Base-by-base conservation (phyloP, 35 echinoderm and acorn worm species). In the Heliocidaris tuberculata region DNA sequence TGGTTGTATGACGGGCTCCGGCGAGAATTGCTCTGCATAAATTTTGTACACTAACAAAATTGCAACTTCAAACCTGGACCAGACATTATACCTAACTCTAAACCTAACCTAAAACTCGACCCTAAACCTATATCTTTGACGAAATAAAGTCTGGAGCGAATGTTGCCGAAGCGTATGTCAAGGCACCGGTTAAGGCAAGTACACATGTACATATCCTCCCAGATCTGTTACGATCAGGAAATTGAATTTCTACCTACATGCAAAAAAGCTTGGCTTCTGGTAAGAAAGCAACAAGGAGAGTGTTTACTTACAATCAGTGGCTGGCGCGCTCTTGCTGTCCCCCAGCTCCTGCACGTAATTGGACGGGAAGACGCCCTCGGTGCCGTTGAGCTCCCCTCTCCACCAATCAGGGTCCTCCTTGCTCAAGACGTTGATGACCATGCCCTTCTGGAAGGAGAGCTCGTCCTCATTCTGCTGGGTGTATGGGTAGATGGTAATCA, bases 391-490 rank as follows among this genome's bases (percentile, higher is more conserved):
- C 86, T 99, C 98, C 32, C 98, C 98, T 48, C 96, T 96, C 98
- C 98, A 99, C 98, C 98, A 99, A 17, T 99, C 98, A 27, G 94
- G 91, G 31, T 99, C 98, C 21, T 97, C 98, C 86, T 99, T 95
- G 60, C 93, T 99, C 50, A 97, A 86, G 9, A 99, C 98, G 86
- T 99, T 99, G 94, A 99, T 95, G 17, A 99, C 97, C 47, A 95
- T 96, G 9, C 97, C 97, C 95, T 99, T 99, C 95, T 96, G 96
- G 60, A 99, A 99, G 17, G 97, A 92, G 4, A 99, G 94, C 59
- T 97, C 98, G 70, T 97, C 98, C 0, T 99, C 97, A 32, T 97
- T 99, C 59, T 95, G 96, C 92, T 96, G 96, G 32, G 95, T 94
- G 90, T 97, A 99, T 9, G 96, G 98, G 92, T 97, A 99, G 27